Evolutionary conservation across 2,797 vertebrate species (phyloP).

Genomic region (Halcyon badia): DNA sequence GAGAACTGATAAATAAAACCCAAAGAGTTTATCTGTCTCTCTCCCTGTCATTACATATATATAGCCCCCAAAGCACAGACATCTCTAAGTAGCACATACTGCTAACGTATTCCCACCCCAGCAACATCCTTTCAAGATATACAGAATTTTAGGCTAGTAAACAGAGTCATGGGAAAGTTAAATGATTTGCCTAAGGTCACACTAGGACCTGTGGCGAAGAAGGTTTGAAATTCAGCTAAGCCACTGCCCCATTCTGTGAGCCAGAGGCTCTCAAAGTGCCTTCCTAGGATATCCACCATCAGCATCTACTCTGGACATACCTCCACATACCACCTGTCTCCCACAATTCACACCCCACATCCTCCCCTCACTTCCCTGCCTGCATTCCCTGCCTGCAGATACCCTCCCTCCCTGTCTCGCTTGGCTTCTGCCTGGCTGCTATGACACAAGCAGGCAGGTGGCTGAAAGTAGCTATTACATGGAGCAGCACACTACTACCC

Average conservation of each 20-base stretch:
- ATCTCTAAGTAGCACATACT: background rate
- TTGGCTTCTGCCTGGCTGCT: background rate
- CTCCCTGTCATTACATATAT: background rate
- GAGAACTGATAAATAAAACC: background rate
- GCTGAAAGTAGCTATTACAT: background rate
- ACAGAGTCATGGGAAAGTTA: background rate
- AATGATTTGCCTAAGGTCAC: background rate
- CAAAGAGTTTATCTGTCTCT: background rate
- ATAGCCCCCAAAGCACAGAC: background rate
- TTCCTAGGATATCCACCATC: background rate
- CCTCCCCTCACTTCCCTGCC: background rate
- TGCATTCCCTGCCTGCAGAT: background rate
- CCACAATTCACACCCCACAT: fast-evolving
- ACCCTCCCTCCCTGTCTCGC: fast-evolving
- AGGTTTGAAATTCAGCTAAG: background rate
- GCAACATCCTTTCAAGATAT: background rate
- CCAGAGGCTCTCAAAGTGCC: background rate
- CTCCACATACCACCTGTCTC: fast-evolving
- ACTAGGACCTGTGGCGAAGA: background rate
- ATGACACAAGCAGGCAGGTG: background rate
- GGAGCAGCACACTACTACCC: background rate
- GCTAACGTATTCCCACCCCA: background rate
- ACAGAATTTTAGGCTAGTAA: background rate
- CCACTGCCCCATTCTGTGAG: background rate
- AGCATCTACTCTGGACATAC: background rate